These are phyloP conservation scores for Chaenocephalus aceratus DNA, from an alignment of 2,113 vertebrate species.

Conservation along the genomic window DNA sequence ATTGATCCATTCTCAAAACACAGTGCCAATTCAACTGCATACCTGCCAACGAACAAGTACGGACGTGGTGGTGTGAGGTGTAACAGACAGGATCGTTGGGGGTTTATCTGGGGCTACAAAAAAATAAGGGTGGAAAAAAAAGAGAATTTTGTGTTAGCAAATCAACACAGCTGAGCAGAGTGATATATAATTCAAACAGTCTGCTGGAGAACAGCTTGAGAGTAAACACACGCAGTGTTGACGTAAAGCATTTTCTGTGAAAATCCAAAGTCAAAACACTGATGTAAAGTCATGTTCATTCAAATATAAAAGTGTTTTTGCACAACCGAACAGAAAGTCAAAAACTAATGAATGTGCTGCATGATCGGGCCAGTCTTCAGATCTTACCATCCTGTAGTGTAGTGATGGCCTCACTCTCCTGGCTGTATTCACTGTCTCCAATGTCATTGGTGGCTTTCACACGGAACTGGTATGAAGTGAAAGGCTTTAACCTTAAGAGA, in stretches of 20 bases:
- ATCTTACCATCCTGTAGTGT: conserved; percentile 95
- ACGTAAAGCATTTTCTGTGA: conserved; percentile 31
- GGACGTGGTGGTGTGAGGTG: conserved; percentile 95
- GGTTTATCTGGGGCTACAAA: conserved; percentile 92
- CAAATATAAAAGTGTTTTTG: neutral
- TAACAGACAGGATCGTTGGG: conserved; percentile 93
- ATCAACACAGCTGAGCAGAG: conserved; percentile 38
- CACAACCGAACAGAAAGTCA: conserved; percentile 13
- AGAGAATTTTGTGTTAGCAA: conserved; percentile 16
- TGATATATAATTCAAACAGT: conserved; percentile 58
- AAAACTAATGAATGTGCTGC: neutral
- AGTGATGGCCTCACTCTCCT: conserved; percentile 94
- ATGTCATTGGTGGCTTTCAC: conserved; percentile 98
- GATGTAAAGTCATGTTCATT: conserved; percentile 11
- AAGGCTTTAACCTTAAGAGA: conserved; percentile 91
- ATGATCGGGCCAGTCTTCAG: neutral
- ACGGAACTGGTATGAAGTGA: conserved; percentile 97
- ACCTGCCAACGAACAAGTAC: conserved; percentile 98
- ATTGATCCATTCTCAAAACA: conserved; percentile 15
- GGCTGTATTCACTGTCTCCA: conserved; percentile 97
- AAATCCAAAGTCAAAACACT: conserved; percentile 40
- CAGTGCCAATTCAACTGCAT: conserved; percentile 21
- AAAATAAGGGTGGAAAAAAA: conserved; percentile 5
- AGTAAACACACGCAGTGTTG: conserved; percentile 43
- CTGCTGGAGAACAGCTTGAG: conserved; percentile 23